Percentiles rank a stretch among this genome's conserved stretches.
phyloP scores from a whole-genome alignment of 2,113 vertebrate species.

The Clinocottus analis region DNA sequence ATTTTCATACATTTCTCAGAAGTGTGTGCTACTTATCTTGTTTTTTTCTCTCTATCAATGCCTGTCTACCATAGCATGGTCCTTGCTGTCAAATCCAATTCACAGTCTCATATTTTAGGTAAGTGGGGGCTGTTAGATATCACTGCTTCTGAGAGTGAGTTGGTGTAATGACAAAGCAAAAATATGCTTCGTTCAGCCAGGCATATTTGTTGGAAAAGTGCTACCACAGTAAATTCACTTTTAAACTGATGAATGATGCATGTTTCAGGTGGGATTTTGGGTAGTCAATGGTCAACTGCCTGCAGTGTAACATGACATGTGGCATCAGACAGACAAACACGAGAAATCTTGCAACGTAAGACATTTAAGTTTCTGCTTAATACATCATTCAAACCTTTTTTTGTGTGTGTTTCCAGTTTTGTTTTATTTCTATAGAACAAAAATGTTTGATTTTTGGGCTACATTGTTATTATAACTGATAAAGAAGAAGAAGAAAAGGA shows the following conservation, averaged over 20 bases:
- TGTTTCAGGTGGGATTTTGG: not conserved
- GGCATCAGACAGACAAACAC: no score
- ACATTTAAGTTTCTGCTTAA: not conserved
- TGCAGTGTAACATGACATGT: not conserved
- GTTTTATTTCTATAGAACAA: not conserved
- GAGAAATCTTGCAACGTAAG: not conserved
- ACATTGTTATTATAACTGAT: not conserved
- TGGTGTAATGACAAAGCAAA: conserved; percentile 17
- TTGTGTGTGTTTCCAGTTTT: not conserved
- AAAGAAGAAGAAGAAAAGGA: no score
- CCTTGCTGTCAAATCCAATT: conserved; percentile 22
- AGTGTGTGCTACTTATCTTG: not conserved
- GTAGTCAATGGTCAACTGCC: not conserved
- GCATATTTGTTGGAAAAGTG: conserved; percentile 9
- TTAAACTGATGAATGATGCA: not conserved
- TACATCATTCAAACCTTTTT: not conserved
- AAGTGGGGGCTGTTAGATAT: conserved; percentile 3
- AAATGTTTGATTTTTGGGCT: not conserved
- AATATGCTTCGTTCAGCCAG: conserved; percentile 14
- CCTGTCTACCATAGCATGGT: not conserved
- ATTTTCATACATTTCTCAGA: not conserved
- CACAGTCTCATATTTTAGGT: conserved; percentile 10
- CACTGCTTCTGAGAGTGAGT: conserved; percentile 4
- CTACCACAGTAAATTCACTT: conserved; percentile 4
- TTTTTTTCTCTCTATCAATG: not conserved